phyloP scores from a whole-genome alignment of 2,888 invertebrate species.

The Sesamia inferens region DNA sequence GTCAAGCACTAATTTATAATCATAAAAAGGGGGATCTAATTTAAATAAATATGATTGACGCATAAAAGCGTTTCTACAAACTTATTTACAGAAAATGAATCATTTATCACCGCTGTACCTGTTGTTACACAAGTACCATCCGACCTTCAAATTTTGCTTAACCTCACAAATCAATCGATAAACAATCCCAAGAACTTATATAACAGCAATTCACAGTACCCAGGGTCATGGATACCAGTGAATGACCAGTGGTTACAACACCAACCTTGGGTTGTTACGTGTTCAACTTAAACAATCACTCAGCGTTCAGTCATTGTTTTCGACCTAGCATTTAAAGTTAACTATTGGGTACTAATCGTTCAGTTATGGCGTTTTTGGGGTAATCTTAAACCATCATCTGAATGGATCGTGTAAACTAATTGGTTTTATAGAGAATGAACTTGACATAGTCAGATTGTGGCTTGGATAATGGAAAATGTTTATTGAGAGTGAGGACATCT shows the following conservation, averaged over 20 bases:
- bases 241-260: constrained; percentile 48
- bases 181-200: neutral
- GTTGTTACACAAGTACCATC: too few relatives aligned
- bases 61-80: too few relatives aligned
- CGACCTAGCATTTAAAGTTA: constrained; percentile 44
- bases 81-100: too few relatives aligned
- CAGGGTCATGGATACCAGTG: constrained; percentile 33
- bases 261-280: constrained; percentile 49
- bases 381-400: neutral
- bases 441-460: constrained; percentile 7
- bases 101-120: too few relatives aligned
- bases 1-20: too few relatives aligned
- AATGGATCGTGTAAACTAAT: neutral
- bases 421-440: neutral
- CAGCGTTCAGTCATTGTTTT: constrained; percentile 18
- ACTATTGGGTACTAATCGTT: constrained; percentile 25
- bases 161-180: neutral
- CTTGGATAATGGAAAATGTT: neutral
- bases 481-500: neutral
- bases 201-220: constrained; percentile 10
- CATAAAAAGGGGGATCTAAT: too few relatives aligned
- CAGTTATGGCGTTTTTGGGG: neutral
- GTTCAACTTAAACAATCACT: constrained; percentile 33
- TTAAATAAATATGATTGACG: too few relatives aligned
- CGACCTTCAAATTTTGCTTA: neutral